Conservation (phyloP, 2,888 invertebrate species). For the Dasysyrphus tricinctus region DNA sequence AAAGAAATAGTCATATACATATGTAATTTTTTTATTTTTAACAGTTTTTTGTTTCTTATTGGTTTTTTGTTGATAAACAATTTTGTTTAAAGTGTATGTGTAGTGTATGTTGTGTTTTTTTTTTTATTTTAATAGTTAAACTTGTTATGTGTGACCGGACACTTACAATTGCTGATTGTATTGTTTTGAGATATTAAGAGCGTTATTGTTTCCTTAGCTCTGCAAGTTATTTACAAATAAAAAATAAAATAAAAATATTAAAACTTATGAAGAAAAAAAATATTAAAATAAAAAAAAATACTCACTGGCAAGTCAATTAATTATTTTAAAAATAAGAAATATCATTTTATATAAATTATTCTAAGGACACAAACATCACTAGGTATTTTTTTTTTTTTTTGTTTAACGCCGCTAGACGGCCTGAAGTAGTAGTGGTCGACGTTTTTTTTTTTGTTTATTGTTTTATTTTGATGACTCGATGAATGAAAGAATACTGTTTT, state of each 20-base stretch:
- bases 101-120: slow-evolving; percentile 25
- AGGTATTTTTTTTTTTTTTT: slow-evolving; percentile 9
- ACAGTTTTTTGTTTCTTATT: slow-evolving; percentile 49
- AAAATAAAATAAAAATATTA: slow-evolving; percentile 19
- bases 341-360: slow-evolving; percentile 39
- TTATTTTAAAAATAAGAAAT: slow-evolving; percentile 27
- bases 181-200: slow-evolving; percentile 8
- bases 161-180: slow-evolving; percentile 44
- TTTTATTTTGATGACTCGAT: slow-evolving; percentile 46
- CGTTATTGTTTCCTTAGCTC: not conserved
- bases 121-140: slow-evolving; percentile 17
- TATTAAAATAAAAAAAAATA: slow-evolving; percentile 36
- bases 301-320: slow-evolving; percentile 57
- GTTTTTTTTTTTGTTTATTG: slow-evolving; percentile 7
- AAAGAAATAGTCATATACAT: not conserved
- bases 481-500: slow-evolving; percentile 66
- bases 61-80: slow-evolving; percentile 57
- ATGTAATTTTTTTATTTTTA: slow-evolving; percentile 35
- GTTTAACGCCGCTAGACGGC: slow-evolving; percentile 48
- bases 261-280: slow-evolving; percentile 30
- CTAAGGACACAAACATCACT: slow-evolving; percentile 55
- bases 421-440: slow-evolving; percentile 48
- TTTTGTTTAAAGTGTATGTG: slow-evolving; percentile 37
- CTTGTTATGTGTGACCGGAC: slow-evolving; percentile 64
- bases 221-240: slow-evolving; percentile 48